Evolutionary conservation across 1,140 invertebrate genomes (phyloP), one percentile per base, ranked within the genome.

Genomic region (Solenopsis invicta): DNA sequence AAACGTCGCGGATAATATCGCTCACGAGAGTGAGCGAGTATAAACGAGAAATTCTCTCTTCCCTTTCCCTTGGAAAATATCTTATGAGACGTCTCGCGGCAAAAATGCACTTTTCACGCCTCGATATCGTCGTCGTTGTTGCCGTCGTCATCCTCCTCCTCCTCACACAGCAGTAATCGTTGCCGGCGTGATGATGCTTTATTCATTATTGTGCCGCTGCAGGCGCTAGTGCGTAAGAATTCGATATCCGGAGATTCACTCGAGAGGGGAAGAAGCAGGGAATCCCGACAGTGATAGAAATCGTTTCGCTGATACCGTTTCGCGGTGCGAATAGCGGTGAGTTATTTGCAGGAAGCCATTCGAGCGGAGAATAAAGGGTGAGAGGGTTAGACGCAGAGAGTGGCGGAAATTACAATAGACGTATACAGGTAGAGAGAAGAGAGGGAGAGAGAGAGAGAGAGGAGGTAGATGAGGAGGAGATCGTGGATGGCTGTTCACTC

Each of bases 341-440:
- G 54, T 75, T 84, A 84, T 84, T 84, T 84, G 80, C 69, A 74
- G 69, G 80, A 84, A 84, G n/a, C 80, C 69, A 69, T 84, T 84
- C 69, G n/a, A 74, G 69, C 41, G 69, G 69, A 74, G 80, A 84
- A 84, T 84, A 84, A 74, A 82, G 80, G 80, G 54, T 2, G 80
- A 75, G 80, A 48, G 80, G 34, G 77, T 67, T 69, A 59, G 37
- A 21, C 69, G 69, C 54, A 54, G 69, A 84, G 80, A 84, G 80
- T 61, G 80, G 29, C 80, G 80, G 80, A 84, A 84, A 84, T 84
- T 84, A 84, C 69, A 84, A 84, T 84, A 84, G 80, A 84, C 69
- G 54, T 75, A 61, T 74, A 84, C 69, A 74, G 67, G 37, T 29
- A 12, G 69, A 54, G 64, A 13, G 21, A 9, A 21, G 12, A 54